Percentiles rank a stretch among this genome's conserved stretches.
phyloP scores from a whole-genome alignment of 2,113 vertebrate genomes.

The Osmerus eperlanus region DNA sequence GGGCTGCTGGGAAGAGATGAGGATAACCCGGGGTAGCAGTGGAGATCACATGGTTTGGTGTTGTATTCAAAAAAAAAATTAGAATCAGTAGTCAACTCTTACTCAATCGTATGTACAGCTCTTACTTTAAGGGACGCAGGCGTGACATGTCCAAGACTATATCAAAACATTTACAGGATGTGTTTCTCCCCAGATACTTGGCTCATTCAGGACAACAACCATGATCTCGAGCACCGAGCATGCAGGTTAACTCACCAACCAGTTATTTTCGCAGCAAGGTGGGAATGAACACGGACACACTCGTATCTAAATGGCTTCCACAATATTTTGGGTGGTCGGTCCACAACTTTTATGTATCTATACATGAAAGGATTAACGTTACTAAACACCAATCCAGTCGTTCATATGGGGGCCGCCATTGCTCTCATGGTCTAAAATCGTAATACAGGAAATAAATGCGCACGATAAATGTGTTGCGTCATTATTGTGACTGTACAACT shows the following conservation, averaged over 20 bases:
- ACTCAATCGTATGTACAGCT: no score
- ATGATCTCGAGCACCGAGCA: no score
- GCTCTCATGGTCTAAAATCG: slow-evolving; percentile 28
- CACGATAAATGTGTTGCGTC: slow-evolving; percentile 6
- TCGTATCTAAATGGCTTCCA: neutral
- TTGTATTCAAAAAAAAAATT: neutral
- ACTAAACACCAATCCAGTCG: neutral
- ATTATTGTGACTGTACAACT: neutral
- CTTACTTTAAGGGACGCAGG: no score
- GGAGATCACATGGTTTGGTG: neutral
- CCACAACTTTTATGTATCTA: neutral
- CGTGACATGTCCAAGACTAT: no score
- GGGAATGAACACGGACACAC: neutral
- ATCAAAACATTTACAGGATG: no score
- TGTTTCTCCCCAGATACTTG: no score
- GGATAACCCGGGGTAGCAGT: no score
- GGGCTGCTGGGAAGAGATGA: neutral
- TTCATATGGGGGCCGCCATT: slow-evolving; percentile 57
- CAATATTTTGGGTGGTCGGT: no score
- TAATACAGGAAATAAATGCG: slow-evolving; percentile 45
- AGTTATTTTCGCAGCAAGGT: neutral
- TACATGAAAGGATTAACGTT: neutral
- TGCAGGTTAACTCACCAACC: neutral
- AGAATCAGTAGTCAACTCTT: no score
- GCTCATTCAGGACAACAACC: no score